Evolutionary conservation across 2,888 invertebrate genomes (phyloP).

Genomic region (Heliconius erato): DNA sequence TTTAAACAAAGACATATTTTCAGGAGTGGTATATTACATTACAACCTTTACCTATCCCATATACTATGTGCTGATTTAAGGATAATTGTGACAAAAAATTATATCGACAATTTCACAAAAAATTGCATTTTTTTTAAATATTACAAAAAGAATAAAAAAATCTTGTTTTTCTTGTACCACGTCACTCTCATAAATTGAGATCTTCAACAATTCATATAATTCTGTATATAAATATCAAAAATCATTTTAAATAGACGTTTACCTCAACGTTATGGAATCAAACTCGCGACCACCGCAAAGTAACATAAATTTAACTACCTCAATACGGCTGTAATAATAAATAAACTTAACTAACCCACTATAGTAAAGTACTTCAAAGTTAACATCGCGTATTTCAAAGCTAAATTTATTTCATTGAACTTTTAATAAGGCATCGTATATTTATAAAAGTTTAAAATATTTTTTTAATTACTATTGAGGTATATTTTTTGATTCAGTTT

Average conservation of each 20-base stretch:
- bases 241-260: background rate
- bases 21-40: too few relatives aligned
- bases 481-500: background rate
- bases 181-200: background rate
- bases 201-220: background rate
- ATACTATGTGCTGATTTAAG: too few relatives aligned
- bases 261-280: background rate
- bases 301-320: background rate
- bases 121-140: background rate
- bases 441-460: background rate
- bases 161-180: background rate
- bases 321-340: background rate
- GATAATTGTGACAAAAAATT: too few relatives aligned
- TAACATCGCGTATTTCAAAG: constrained; percentile 19
- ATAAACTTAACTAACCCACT: background rate
- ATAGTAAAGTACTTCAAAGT: constrained; percentile 18
- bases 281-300: background rate
- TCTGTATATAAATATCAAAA: background rate
- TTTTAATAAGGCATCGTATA: constrained; percentile 30
- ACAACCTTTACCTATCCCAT: too few relatives aligned
- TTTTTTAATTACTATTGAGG: background rate
- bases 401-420: constrained; percentile 27
- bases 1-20: too few relatives aligned
- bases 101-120: too few relatives aligned
- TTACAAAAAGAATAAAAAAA: background rate